phyloP scores from a whole-genome alignment of 2,888 invertebrate genomes.

The Agonum fuliginosum region DNA sequence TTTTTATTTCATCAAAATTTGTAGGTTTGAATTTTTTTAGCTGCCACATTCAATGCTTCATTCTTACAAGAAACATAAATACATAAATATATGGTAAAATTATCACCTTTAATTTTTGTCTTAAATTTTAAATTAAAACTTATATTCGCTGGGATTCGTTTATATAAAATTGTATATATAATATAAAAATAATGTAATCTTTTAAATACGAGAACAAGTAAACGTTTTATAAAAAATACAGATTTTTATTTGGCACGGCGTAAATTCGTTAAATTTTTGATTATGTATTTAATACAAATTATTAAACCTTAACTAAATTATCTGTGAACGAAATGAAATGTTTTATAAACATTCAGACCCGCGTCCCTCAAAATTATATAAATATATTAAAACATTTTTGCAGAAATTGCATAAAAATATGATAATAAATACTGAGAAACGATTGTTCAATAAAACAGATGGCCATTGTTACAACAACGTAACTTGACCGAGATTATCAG shows the following conservation, averaged over 20 bases:
- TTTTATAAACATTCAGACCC: too few relatives aligned
- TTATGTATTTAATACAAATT: too few relatives aligned
- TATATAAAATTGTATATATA: constrained; percentile 1
- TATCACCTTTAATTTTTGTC: constrained; percentile 22
- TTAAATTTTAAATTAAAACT: constrained; percentile 31
- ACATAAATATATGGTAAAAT: constrained; percentile 19
- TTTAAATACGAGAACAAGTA: not conserved
- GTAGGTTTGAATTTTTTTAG: too few relatives aligned
- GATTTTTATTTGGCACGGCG: constrained; percentile 26
- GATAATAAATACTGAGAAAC: not conserved
- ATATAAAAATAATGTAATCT: not conserved
- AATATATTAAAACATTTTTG: not conserved
- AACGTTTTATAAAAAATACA: not conserved
- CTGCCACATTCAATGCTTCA: too few relatives aligned
- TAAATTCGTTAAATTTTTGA: constrained; percentile 16
- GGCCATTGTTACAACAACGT: constrained; percentile 72
- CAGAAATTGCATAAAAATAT: not conserved
- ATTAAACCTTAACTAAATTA: too few relatives aligned
- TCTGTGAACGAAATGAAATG: too few relatives aligned
- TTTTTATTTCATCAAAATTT: too few relatives aligned
- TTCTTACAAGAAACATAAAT: too few relatives aligned
- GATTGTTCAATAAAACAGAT: not conserved
- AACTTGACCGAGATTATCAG: constrained; percentile 77
- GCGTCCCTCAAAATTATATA: too few relatives aligned
- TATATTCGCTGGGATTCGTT: not conserved